Conservation (phyloP, 2,888 invertebrate genomes). For the Cephus sareptanus region DNA sequence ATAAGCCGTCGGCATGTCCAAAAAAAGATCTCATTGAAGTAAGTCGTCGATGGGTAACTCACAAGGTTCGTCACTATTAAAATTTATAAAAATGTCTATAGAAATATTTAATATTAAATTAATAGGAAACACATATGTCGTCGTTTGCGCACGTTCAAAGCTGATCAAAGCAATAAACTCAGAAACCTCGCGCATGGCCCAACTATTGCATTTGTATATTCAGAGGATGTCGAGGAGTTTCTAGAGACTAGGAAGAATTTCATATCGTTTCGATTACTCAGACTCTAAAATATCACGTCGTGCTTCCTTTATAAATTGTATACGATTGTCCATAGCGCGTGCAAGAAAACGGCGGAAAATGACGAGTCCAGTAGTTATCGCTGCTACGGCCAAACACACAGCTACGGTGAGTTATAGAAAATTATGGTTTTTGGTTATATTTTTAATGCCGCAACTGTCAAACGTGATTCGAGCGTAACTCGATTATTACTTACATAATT, state of each 20-base stretch:
- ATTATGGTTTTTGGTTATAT: conserved; percentile 17
- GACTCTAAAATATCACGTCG: background rate
- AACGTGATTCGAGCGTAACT: conserved; percentile 7
- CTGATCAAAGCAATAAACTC: background rate
- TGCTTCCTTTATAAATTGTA: background rate
- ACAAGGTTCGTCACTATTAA: conserved; percentile 28
- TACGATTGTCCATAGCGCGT: background rate
- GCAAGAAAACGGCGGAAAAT: conserved; percentile 35
- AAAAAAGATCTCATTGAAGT: background rate
- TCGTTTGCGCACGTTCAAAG: background rate
- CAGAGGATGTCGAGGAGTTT: background rate
- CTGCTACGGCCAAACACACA: conserved; percentile 86
- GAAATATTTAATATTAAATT: background rate
- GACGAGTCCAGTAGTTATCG: conserved; percentile 81
- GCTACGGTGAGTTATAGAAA: conserved; percentile 77
- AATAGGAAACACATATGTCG: background rate
- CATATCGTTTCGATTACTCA: background rate
- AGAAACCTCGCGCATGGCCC: background rate
- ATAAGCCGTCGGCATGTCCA: background rate
- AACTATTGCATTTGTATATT: background rate
- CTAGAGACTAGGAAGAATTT: background rate
- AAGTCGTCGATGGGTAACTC: conserved; percentile 28
- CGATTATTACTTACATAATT: conserved; percentile 14
- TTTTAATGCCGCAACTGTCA: background rate
- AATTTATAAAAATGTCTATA: background rate